Percentiles rank a stretch among this genome's conserved stretches.
These are phyloP conservation scores for Idaea dimidiata DNA, from an alignment of 2,888 invertebrate species.

Conservation along the genomic window DNA sequence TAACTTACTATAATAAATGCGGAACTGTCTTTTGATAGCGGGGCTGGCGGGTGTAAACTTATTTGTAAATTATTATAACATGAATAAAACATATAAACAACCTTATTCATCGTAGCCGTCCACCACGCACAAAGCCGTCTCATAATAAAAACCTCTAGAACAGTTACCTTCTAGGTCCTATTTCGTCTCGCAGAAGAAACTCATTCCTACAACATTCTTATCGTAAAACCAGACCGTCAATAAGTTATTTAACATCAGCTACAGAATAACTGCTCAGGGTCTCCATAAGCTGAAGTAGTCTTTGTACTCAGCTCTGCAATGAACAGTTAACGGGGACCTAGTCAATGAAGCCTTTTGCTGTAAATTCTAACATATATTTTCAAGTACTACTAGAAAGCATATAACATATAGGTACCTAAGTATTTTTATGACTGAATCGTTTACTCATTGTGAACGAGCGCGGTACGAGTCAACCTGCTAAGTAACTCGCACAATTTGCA, in stretches of 20 bases:
- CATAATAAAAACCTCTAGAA: neutral
- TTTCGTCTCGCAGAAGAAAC: neutral
- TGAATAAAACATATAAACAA: too few species aligned
- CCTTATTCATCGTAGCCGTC: too few species aligned
- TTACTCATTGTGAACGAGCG: too few species aligned
- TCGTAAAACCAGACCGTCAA: neutral
- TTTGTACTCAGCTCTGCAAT: neutral
- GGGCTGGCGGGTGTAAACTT: too few species aligned
- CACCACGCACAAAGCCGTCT: neutral
- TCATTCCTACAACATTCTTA: neutral
- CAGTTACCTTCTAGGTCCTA: neutral
- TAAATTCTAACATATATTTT: too few species aligned
- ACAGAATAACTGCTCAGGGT: neutral
- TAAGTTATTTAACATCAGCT: neutral
- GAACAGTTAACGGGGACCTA: neutral
- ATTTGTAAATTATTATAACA: neutral
- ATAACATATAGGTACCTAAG: too few species aligned
- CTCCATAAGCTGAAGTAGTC: neutral
- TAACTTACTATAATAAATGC: neutral
- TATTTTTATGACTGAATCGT: too few species aligned
- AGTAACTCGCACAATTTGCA: too few species aligned
- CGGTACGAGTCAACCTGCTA: too few species aligned
- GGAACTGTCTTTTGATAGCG: neutral
- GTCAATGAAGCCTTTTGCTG: too few species aligned
- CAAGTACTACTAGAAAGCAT: too few species aligned